A percentile compares a stretch with the other conserved stretches of the same genome.
Conservation (phyloP, 2,888 invertebrate species). For the Platycheirus rosarum region DNA sequence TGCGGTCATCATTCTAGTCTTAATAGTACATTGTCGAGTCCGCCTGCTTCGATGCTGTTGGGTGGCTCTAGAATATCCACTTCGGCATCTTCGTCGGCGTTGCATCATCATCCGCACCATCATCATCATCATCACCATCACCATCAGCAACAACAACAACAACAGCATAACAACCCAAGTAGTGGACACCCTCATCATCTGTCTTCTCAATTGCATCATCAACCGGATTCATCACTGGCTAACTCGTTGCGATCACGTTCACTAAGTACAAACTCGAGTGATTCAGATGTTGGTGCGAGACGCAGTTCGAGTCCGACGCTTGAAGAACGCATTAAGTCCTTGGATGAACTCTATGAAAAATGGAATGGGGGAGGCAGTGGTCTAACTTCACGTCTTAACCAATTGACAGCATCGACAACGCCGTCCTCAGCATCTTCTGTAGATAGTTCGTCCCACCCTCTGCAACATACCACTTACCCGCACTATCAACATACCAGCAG, state of each 20-base stretch:
- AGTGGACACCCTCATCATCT: slow-evolving; percentile 83
- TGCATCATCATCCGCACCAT: slow-evolving; percentile 76
- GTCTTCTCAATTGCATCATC: slow-evolving; percentile 80
- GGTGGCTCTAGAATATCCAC: slow-evolving; percentile 65
- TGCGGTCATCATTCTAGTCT: slow-evolving; percentile 82
- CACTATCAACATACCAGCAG: slow-evolving; percentile 81
- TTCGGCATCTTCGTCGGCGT: slow-evolving; percentile 65
- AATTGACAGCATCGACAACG: slow-evolving; percentile 82
- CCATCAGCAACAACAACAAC: slow-evolving; percentile 77
- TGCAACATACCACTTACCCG: slow-evolving; percentile 75
- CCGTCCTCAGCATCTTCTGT: slow-evolving; percentile 83
- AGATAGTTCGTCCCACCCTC: slow-evolving; percentile 69
- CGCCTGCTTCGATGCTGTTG: slow-evolving; percentile 75
- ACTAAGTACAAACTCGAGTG: slow-evolving; percentile 89
- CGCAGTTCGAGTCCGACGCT: slow-evolving; percentile 88
- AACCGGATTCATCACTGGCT: slow-evolving; percentile 77
- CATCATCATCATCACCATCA: slow-evolving; percentile 77
- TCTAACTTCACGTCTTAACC: slow-evolving; percentile 52
- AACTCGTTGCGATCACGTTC: slow-evolving; percentile 88
- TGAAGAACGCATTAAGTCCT: slow-evolving; percentile 94
- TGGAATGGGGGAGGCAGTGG: slow-evolving; percentile 86
- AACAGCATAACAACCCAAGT: slow-evolving; percentile 75
- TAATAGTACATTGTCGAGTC: slow-evolving; percentile 78
- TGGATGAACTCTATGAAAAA: slow-evolving; percentile 96
- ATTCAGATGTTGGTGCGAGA: slow-evolving; percentile 86